A percentile compares a stretch with the other conserved stretches of the same genome.
Evolutionary conservation across 2,797 vertebrate species (phyloP).

Genomic region (Macropus fuliginosus): DNA sequence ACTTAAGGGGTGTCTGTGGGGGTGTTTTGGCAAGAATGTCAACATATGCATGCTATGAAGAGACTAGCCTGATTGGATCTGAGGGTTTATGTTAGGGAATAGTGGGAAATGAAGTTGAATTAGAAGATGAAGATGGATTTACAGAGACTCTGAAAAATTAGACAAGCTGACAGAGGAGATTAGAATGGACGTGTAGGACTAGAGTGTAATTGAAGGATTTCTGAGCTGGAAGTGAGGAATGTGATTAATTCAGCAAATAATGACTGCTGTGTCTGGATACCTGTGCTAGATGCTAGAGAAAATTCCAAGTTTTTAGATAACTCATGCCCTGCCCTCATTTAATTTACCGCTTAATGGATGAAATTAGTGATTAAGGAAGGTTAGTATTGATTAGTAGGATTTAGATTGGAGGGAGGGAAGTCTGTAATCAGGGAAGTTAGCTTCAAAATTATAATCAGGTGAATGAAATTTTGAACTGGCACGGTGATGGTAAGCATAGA

Average conservation of each 20-base stretch:
- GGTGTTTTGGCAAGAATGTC: not conserved
- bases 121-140: not conserved
- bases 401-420: not conserved
- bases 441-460: not conserved
- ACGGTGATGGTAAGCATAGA: not conserved
- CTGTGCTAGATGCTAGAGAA: not conserved
- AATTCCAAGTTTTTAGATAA: not conserved
- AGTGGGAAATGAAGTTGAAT: not conserved
- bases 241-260: not conserved
- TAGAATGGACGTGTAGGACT: not conserved
- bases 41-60: not conserved
- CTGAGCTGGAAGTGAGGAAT: not conserved
- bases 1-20: not conserved
- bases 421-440: not conserved
- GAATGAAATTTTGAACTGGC: not conserved
- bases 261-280: no score
- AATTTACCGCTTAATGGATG: not conserved
- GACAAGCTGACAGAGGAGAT: not conserved
- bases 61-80: not conserved
- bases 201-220: conserved; percentile 14
- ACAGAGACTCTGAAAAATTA: not conserved
- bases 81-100: not conserved
- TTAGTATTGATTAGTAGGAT: not conserved
- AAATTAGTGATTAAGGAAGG: not conserved
- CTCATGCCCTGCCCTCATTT: not conserved